Percentiles rank a stretch among this genome's conserved stretches.
Evolutionary conservation across 2,888 invertebrate species (phyloP).

Genomic region (Pherbina coryleti): DNA sequence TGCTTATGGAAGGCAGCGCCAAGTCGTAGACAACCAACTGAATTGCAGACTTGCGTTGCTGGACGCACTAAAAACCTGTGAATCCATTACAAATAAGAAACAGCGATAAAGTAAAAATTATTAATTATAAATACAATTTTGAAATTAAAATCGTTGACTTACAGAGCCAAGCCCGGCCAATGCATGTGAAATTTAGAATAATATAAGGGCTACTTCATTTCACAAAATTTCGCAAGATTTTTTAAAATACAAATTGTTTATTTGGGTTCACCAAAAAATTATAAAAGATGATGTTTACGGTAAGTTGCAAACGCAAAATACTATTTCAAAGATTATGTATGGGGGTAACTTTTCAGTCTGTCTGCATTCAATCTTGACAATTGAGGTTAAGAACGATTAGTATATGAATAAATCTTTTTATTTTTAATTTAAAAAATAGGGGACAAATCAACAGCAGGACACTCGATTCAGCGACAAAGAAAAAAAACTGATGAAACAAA

Average conservation of each 20-base stretch:
- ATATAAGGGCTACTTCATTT: neutral
- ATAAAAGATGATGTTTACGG: conserved; percentile 64
- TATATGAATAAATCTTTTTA: neutral
- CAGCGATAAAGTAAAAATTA: neutral
- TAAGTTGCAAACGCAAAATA: conserved; percentile 50
- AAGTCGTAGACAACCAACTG: neutral
- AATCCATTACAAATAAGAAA: neutral
- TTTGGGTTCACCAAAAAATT: neutral
- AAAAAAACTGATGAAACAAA: conserved; percentile 97
- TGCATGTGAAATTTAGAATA: neutral
- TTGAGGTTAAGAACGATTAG: neutral
- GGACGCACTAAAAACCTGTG: neutral
- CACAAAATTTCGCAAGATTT: neutral
- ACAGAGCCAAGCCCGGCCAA: neutral
- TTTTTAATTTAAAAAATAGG: conserved; percentile 72
- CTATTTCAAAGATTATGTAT: neutral
- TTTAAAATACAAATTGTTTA: neutral
- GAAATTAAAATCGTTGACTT: neutral
- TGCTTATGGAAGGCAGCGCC: conserved; percentile 12
- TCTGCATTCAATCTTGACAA: neutral
- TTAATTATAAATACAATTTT: neutral
- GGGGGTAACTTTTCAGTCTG: neutral
- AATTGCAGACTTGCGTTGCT: neutral
- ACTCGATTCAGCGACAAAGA: conserved; percentile 99
- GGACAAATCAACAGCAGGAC: conserved; percentile 98